Evolutionary conservation across 2,797 vertebrate species (phyloP).

Genomic region (Otus scops): DNA sequence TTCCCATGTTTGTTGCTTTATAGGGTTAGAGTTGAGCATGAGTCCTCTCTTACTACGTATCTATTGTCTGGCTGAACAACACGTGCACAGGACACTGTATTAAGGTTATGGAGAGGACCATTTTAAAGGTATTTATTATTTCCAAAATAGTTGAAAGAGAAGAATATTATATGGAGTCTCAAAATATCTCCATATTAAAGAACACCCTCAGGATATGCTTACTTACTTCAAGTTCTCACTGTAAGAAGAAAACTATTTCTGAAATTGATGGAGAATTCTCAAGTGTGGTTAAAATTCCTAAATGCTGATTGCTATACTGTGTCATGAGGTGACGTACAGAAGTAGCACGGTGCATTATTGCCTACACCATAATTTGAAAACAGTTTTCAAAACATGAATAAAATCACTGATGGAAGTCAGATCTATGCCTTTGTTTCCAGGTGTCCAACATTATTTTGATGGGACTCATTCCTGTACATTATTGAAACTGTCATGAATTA

Average conservation of each 20-base stretch:
- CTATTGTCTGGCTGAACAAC: neutral
- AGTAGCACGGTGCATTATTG: neutral
- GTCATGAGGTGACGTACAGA: rapidly evolving
- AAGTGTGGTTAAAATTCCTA: neutral
- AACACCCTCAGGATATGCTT: neutral
- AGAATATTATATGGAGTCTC: neutral
- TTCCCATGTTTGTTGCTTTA: neutral
- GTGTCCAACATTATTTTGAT: conserved; percentile 13
- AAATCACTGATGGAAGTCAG: neutral
- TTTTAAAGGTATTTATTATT: neutral
- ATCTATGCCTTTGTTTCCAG: neutral
- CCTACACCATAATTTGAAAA: neutral
- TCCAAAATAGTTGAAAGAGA: neutral
- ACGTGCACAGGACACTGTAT: neutral
- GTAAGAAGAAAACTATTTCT: neutral
- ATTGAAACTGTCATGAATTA: conserved; percentile 31
- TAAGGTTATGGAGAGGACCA: neutral
- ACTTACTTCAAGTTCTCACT: neutral
- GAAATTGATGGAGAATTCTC: neutral
- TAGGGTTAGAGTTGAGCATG: neutral
- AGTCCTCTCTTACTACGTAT: neutral
- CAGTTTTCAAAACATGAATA: neutral
- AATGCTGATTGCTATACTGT: neutral
- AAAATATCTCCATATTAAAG: neutral
- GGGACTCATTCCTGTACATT: neutral